Percentiles rank a stretch among this genome's conserved stretches.
Evolutionary conservation across 2,797 vertebrate genomes (phyloP).

Genomic region (Distichodus sexfasciatus): DNA sequence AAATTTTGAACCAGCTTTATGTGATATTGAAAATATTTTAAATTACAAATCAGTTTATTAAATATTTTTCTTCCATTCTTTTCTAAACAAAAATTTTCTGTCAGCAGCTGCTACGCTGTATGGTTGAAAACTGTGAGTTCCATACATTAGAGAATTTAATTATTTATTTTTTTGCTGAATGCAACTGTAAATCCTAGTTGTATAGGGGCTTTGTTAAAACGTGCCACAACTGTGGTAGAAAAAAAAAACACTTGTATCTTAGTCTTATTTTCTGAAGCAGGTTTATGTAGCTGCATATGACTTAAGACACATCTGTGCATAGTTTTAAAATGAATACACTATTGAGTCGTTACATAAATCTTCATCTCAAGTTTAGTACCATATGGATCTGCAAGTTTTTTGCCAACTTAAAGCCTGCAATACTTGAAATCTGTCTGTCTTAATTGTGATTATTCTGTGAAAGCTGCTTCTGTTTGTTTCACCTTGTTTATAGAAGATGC

Average conservation of each 20-base stretch:
- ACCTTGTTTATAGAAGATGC: not conserved
- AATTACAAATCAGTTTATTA: conserved; percentile 3
- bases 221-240: conserved; percentile 15
- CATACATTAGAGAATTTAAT: conserved; percentile 15
- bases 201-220: conserved; percentile 15
- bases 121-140: conserved; percentile 26
- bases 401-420: conserved; percentile 71
- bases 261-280: conserved; percentile 20
- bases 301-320: conserved; percentile 47
- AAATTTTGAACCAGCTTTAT: not conserved
- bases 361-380: conserved; percentile 19
- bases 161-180: conserved; percentile 49
- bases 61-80: conserved; percentile 16
- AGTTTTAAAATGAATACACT: conserved; percentile 29
- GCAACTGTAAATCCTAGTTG: conserved; percentile 18
- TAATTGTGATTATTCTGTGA: conserved; percentile 58
- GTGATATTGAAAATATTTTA: conserved; percentile 21
- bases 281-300: conserved; percentile 21
- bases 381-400: conserved; percentile 44
- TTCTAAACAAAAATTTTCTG: conserved; percentile 19
- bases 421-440: conserved; percentile 71
- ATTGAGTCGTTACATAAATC: conserved; percentile 4
- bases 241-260: conserved; percentile 11
- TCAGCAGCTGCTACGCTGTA: not conserved
- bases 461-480: conserved; percentile 38